Conservation (phyloP, 1,140 invertebrate species). For the Meloidogyne floridensis region DNA sequence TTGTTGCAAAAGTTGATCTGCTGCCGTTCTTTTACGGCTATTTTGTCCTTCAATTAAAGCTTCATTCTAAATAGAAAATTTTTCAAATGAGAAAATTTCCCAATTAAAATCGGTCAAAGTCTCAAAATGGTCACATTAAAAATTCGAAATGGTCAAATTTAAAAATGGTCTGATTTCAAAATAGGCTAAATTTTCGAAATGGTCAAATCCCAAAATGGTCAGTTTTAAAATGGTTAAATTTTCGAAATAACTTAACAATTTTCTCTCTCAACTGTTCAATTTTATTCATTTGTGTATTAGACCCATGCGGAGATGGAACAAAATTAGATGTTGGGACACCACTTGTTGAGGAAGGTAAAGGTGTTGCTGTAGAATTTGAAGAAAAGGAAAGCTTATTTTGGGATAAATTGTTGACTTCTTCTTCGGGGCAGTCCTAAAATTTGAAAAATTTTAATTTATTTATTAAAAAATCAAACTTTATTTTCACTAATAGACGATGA, state of each 20-base stretch:
- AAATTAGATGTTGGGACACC: slow-evolving; percentile 17
- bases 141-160: too few relatives aligned
- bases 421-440: background rate
- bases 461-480: background rate
- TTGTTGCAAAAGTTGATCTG: background rate
- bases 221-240: too few relatives aligned
- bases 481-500: background rate
- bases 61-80: background rate
- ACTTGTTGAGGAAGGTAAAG: slow-evolving; percentile 6
- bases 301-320: slow-evolving; percentile 17
- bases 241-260: background rate
- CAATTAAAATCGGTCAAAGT: too few relatives aligned
- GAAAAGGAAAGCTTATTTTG: background rate
- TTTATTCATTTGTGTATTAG: slow-evolving; percentile 14
- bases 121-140: too few relatives aligned
- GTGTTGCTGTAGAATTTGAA: slow-evolving; percentile 18
- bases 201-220: too few relatives aligned
- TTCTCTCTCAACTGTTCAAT: slow-evolving; percentile 9
- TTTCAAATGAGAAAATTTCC: background rate
- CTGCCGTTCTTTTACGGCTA: background rate
- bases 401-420: background rate
- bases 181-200: too few relatives aligned
- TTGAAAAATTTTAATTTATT: background rate
- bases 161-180: too few relatives aligned
- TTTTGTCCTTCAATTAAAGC: slow-evolving; percentile 3